These are phyloP conservation scores for Drosophila pseudoananassae DNA, from an alignment of 1,140 invertebrate genomes.

Conservation along the genomic window DNA sequence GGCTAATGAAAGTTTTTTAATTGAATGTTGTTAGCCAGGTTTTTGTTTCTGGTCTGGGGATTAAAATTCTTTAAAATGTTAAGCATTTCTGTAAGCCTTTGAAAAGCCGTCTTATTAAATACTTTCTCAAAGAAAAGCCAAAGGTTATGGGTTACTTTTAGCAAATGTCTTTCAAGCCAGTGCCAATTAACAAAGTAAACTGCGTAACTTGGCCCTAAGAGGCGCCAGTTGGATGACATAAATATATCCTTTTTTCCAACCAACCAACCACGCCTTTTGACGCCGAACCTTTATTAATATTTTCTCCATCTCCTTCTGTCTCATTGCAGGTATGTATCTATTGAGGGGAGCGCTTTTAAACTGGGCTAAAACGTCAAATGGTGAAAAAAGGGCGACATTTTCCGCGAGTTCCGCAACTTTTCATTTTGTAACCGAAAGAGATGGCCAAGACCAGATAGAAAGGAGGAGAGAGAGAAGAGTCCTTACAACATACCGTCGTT, in stretches of 20 bases:
- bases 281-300: conserved; percentile 62
- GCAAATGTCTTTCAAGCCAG: conserved; percentile 20
- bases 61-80: not conserved
- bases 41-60: not conserved
- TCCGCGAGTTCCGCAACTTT: conserved; percentile 62
- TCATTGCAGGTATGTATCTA: conserved; percentile 74
- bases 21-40: conserved; percentile 44
- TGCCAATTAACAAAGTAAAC: conserved; percentile 68
- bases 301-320: conserved; percentile 23
- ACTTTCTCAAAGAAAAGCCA: too few relatives aligned
- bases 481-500: conserved; percentile 76
- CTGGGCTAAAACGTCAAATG: conserved; percentile 38
- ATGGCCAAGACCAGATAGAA: conserved; percentile 5
- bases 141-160: not conserved
- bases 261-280: conserved; percentile 7
- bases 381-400: conserved; percentile 28
- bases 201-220: conserved; percentile 33
- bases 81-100: not conserved
- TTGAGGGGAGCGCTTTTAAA: conserved; percentile 26
- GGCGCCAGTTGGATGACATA: conserved; percentile 14
- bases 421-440: conserved; percentile 39
- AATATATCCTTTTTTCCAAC: not conserved
- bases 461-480: conserved; percentile 12
- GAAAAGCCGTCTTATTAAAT: too few relatives aligned
- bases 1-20: conserved; percentile 61